Evolutionary conservation across 1,140 invertebrate genomes (phyloP).

Genomic region (Lasioglossum albipes): DNA sequence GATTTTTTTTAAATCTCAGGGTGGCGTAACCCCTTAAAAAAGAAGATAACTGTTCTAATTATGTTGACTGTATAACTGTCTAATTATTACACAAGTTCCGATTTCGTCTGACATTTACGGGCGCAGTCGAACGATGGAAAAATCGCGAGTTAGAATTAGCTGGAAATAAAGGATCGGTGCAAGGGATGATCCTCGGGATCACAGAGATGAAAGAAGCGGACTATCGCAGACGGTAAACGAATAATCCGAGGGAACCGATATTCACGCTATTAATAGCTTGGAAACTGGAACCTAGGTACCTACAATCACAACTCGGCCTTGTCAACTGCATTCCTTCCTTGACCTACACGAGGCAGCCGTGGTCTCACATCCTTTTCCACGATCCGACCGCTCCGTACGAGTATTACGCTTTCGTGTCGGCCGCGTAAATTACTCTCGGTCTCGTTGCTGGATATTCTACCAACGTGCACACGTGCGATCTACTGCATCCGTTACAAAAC

Average conservation of each 20-base stretch:
- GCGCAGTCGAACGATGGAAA: no score
- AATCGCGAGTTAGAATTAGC: no score
- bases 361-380: slow-evolving; percentile 63
- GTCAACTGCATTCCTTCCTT: slow-evolving; percentile 74
- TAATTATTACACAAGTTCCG: no score
- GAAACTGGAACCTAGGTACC: slow-evolving; percentile 54
- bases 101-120: no score
- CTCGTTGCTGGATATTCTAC: slow-evolving; percentile 11
- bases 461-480: slow-evolving; percentile 24
- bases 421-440: slow-evolving; percentile 27
- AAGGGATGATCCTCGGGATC: not conserved
- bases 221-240: not conserved
- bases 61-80: no score
- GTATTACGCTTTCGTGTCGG: slow-evolving; percentile 46
- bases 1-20: no score
- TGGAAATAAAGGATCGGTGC: not conserved
- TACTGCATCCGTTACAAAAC: not conserved
- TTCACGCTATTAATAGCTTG: slow-evolving; percentile 60
- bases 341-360: slow-evolving; percentile 67
- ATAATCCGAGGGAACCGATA: slow-evolving; percentile 48
- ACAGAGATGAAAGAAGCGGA: not conserved
- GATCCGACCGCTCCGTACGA: slow-evolving; percentile 26
- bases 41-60: no score
- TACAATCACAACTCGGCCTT: slow-evolving; percentile 66
- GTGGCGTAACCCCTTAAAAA: no score